Evolutionary conservation across 2,113 vertebrate genomes (phyloP), one percentile per base, ranked within the genome.

Genomic region (Corythaixoides concolor): DNA sequence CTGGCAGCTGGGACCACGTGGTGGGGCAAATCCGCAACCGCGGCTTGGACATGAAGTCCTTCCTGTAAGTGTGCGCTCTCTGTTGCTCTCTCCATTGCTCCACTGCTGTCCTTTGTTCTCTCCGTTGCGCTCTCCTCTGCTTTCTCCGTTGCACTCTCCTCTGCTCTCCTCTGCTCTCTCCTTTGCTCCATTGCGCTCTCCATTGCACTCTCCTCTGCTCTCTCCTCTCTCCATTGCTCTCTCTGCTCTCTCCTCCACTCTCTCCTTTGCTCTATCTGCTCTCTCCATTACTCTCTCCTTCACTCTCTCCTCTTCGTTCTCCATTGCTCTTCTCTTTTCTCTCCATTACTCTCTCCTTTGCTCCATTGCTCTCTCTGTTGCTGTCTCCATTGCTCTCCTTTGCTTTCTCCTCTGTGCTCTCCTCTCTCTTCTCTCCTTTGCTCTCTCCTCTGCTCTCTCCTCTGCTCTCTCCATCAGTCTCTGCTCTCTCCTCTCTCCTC

Each of bases 1-100:
- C 99, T 4, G 99, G 99, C 97, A 99, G 99, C 98, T 99, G 99
- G 99, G 99, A 99, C 98, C 98, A 99, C 97, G 98, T 99, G 98
- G 99, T 99, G 99, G 99, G 99, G 97, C 99, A 99, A 98, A 99
- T 99, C 97, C 98, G 98, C 97, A 99, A 98, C 97, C 99, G 99
- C 28, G 99, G 99, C 98, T 98, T 99, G 98, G 99, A 99, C 95
- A 99, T 99, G 98, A 99, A 99, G 97, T 99, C 99, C 96, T 99
- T 99, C 97, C 98, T 99, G 99, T 99, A 99, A 99, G 99, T 99
- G 74, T 89, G 87, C 75, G 33, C 35, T 43, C 77, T 68, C 55
- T 32, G 41, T 43, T 37, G 50, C 45, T n/a, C 75, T n/a, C 30
- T 33, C 58, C 66, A 3, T 52, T 12, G 21, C 72, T 45, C 49